Conservation (phyloP, 2,113 vertebrate genomes). For the Hypocryptadius cinnamomeus region DNA sequence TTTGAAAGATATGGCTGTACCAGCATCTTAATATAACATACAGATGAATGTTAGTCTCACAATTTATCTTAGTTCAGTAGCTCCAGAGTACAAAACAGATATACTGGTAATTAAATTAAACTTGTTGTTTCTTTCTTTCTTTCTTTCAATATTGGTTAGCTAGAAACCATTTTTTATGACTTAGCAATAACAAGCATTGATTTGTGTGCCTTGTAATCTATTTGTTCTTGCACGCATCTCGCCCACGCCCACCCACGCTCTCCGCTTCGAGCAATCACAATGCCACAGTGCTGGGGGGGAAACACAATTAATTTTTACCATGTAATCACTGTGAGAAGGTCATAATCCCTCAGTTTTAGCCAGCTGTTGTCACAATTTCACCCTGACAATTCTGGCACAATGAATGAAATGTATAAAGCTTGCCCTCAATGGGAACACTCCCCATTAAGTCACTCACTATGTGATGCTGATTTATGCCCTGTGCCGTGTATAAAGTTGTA, state of each 20-base stretch:
- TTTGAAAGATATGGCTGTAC: not conserved
- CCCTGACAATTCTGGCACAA: not conserved
- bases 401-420: not conserved
- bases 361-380: conserved; percentile 19
- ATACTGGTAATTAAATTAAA: conserved; percentile 36
- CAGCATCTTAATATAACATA: conserved; percentile 8
- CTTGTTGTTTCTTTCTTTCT: conserved; percentile 20
- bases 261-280: not conserved
- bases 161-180: conserved; percentile 9
- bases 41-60: not conserved
- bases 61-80: conserved; percentile 5
- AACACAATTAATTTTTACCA: conserved; percentile 8
- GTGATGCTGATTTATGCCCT: conserved; percentile 3
- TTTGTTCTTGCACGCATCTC: not conserved
- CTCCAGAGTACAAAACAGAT: conserved; percentile 23
- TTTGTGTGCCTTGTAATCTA: conserved; percentile 33
- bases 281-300: not conserved
- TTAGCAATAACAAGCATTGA: conserved; percentile 35
- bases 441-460: not conserved
- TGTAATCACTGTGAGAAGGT: conserved; percentile 13
- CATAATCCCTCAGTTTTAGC: not conserved
- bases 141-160: not conserved
- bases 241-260: not conserved
- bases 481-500: not conserved
- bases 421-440: not conserved